phyloP scores from a whole-genome alignment of 2,888 invertebrate genomes.

The Cheilosia vulpina region DNA sequence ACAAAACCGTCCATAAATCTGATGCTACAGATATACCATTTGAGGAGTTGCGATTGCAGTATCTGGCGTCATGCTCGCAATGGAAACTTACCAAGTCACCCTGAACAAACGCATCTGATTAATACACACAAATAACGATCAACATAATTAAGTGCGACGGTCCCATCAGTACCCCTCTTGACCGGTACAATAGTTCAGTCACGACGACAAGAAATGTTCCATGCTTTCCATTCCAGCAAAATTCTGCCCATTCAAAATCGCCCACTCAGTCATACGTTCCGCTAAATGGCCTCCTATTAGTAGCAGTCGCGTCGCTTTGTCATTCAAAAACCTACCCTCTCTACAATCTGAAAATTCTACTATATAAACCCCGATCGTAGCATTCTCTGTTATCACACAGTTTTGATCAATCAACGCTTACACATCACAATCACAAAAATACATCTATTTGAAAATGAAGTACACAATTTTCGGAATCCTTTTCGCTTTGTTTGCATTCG shows the following conservation, averaged over 20 bases:
- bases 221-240: conserved; percentile 9
- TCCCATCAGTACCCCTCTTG: not conserved
- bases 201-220: conserved; percentile 42
- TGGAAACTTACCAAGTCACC: conserved; percentile 20
- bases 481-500: conserved; percentile 81
- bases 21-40: not conserved
- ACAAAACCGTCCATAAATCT: not conserved
- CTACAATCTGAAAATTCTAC: conserved; percentile 27
- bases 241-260: conserved; percentile 29
- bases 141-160: conserved; percentile 46
- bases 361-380: conserved; percentile 74
- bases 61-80: not conserved
- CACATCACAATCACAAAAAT: conserved; percentile 51
- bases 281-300: conserved; percentile 57
- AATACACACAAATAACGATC: conserved; percentile 32
- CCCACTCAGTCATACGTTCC: conserved; percentile 41
- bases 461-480: conserved; percentile 79
- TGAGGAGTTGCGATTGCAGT: not conserved
- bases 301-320: conserved; percentile 23
- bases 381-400: conserved; percentile 71
- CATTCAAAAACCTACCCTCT: conserved; percentile 27
- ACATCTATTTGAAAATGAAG: conserved; percentile 79
- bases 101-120: conserved; percentile 10
- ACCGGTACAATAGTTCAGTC: conserved; percentile 7
- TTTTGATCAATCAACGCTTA: conserved; percentile 68